These are phyloP conservation scores for Nineta flava DNA, from an alignment of 2,888 invertebrate species.

Conservation along the genomic window DNA sequence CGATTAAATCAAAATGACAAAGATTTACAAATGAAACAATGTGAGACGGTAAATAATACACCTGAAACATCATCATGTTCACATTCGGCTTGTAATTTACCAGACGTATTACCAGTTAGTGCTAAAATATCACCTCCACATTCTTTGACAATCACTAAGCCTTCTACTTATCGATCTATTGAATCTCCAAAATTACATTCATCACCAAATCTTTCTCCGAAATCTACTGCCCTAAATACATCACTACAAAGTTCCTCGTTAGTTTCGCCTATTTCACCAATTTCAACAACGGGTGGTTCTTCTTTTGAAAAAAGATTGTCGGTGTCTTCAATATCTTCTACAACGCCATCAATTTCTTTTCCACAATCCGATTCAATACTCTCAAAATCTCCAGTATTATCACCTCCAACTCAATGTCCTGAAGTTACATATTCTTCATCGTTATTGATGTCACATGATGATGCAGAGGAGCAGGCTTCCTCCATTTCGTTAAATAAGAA, in stretches of 20 bases:
- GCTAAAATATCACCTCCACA: conserved; percentile 27
- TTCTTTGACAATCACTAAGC: background rate
- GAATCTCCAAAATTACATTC: conserved; percentile 1
- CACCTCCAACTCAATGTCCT: background rate
- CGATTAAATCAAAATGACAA: conserved; percentile 23
- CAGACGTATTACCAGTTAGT: conserved; percentile 38
- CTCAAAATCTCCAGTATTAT: background rate
- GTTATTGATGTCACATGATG: background rate
- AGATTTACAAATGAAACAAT: conserved; percentile 14
- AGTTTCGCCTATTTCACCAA: background rate
- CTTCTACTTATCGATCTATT: background rate
- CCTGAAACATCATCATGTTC: conserved; percentile 14
- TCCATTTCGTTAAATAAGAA: background rate
- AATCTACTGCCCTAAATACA: conserved; percentile 16
- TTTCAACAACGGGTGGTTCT: background rate
- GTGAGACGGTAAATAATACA: conserved; percentile 10
- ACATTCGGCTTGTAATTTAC: conserved; percentile 25
- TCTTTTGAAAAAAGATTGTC: conserved; percentile 1
- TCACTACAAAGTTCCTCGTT: conserved; percentile 15
- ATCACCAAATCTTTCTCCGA: conserved; percentile 2
- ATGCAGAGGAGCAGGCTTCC: background rate
- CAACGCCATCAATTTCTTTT: background rate
- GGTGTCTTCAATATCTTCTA: background rate
- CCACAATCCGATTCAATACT: background rate
- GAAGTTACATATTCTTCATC: conserved; percentile 8